A percentile compares a stretch with the other conserved stretches of the same genome.
phyloP scores from a whole-genome alignment of 2,888 invertebrate species.

The Dromius quadrimaculatus region DNA sequence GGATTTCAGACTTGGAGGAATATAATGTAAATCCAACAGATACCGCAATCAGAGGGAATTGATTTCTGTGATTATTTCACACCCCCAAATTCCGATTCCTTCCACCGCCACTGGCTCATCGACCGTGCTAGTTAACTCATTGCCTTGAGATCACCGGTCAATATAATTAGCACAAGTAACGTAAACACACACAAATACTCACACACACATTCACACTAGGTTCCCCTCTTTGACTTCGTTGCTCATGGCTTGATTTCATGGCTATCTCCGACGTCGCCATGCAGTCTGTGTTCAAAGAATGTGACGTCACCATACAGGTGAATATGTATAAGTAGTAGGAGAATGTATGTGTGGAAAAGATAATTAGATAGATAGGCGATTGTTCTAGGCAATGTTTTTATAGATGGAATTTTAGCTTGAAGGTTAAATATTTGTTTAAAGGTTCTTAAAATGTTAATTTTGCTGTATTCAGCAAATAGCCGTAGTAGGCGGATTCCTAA shows the following conservation, averaged over 20 bases:
- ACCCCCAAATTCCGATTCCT: not conserved
- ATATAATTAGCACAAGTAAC: constrained; percentile 36
- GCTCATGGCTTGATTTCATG: constrained; percentile 14
- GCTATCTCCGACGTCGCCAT: constrained; percentile 34
- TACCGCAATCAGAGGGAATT: no score
- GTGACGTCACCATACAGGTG: not conserved
- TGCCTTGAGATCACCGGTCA: constrained; percentile 22
- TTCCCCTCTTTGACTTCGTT: not conserved
- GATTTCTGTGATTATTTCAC: no score
- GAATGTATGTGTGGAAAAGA: constrained; percentile 2
- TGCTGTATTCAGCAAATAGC: no score
- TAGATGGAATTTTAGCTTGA: no score
- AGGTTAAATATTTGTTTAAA: no score
- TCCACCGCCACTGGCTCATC: constrained; percentile 9
- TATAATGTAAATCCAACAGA: no score
- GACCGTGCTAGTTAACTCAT: constrained; percentile 18
- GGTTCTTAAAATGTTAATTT: no score
- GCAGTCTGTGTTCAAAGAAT: constrained; percentile 33
- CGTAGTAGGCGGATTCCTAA: no score
- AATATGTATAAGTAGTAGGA: not conserved
- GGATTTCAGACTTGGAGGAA: no score
- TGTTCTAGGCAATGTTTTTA: not conserved
- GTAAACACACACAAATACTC: constrained; percentile 6
- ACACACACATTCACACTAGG: constrained; percentile 7
- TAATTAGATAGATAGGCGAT: not conserved